Conservation (phyloP, 2,888 invertebrate genomes). For the Lithophane semibrunnea region DNA sequence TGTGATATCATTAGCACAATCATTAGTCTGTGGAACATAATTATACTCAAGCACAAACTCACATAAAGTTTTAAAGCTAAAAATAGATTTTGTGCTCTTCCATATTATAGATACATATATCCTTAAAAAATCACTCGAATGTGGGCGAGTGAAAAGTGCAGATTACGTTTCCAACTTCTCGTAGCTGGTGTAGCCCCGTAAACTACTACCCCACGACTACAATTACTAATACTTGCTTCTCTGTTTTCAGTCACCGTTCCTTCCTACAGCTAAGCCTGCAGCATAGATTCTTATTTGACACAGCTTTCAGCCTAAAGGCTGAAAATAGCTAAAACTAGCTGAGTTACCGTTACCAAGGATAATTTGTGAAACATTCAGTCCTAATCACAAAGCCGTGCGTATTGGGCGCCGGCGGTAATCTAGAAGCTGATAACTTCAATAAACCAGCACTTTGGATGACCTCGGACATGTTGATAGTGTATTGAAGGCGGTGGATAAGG, state of each 20-base stretch:
- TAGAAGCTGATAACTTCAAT: constrained; percentile 55
- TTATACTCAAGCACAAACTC: too few relatives aligned
- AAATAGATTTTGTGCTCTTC: not conserved
- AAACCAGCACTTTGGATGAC: constrained; percentile 39
- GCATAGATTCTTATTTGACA: not conserved
- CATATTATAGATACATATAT: not conserved
- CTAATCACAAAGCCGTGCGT: constrained; percentile 38
- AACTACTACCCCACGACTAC: not conserved
- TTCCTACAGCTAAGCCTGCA: not conserved
- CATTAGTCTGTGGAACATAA: too few relatives aligned
- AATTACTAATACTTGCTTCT: not conserved
- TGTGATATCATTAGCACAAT: too few relatives aligned
- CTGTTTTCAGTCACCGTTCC: not conserved
- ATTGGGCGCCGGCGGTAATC: constrained; percentile 52
- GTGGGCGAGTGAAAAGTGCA: not conserved
- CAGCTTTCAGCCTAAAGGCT: not conserved
- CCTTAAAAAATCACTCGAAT: not conserved
- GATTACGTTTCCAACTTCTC: not conserved
- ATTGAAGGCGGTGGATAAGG: constrained; percentile 15
- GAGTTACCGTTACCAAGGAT: constrained; percentile 18
- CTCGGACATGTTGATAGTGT: constrained; percentile 41
- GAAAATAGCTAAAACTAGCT: not conserved
- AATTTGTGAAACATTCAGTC: constrained; percentile 50
- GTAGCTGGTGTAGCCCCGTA: not conserved
- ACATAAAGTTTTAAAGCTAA: too few relatives aligned